Percentiles rank a stretch among this genome's conserved stretches.
Conservation (phyloP, 2,888 invertebrate genomes). For the Nomada hirtipes region DNA sequence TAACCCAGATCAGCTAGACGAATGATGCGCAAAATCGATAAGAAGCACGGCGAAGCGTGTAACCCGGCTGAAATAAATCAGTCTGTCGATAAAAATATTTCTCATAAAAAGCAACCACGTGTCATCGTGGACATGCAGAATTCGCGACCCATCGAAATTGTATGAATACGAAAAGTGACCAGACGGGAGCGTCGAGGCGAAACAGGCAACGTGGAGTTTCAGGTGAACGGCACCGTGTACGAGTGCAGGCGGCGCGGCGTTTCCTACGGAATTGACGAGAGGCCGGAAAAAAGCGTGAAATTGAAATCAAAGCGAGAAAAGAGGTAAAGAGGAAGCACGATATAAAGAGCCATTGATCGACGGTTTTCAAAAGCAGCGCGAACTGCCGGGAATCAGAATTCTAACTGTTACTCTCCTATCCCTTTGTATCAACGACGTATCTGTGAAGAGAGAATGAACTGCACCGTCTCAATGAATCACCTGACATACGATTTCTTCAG, state of each 20-base stretch:
- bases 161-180: neutral
- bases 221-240: neutral
- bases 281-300: neutral
- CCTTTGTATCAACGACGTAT: too few relatives aligned
- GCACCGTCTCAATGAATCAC: neutral
- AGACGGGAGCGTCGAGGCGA: neutral
- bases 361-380: neutral
- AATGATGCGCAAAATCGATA: neutral
- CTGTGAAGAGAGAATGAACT: neutral
- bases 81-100: neutral
- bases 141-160: too few relatives aligned
- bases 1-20: too few relatives aligned
- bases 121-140: too few relatives aligned
- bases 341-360: neutral
- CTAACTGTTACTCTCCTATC: neutral
- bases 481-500: constrained; percentile 15
- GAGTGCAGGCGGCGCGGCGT: neutral
- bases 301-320: neutral
- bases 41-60: neutral
- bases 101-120: neutral
- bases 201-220: neutral
- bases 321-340: neutral
- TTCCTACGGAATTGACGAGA: neutral
- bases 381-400: neutral
- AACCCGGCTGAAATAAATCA: neutral